Percentiles rank a stretch among this genome's conserved stretches.
Conservation (phyloP, 2,113 vertebrate genomes). For the Peromyscus polionotus region DNA sequence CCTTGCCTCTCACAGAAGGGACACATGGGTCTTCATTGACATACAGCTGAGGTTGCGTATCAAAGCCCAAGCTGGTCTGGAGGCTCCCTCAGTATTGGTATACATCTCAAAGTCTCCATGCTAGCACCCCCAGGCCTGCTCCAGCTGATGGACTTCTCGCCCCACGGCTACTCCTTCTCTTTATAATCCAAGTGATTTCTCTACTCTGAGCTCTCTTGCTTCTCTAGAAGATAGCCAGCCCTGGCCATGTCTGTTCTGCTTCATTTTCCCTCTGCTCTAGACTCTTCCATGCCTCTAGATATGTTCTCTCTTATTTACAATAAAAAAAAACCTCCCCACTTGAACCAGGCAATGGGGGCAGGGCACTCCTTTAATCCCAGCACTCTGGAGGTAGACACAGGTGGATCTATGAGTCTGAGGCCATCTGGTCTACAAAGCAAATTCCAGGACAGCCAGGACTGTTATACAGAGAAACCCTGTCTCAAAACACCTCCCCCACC, state of each 20-base stretch:
- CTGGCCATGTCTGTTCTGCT: background rate
- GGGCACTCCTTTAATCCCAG: no score
- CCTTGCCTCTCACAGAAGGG: no score
- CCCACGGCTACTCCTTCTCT: background rate
- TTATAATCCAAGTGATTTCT: background rate
- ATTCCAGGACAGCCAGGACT: no score
- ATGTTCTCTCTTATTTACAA: background rate
- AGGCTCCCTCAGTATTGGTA: no score
- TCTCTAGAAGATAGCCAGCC: no score
- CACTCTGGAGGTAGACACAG: no score
- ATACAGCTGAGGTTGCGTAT: no score
- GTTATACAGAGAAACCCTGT: background rate
- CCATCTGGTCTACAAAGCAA: background rate
- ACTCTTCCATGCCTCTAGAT: background rate
- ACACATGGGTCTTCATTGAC: no score
- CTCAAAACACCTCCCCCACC: background rate
- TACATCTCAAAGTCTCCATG: no score
- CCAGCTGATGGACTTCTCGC: background rate
- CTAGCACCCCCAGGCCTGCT: background rate
- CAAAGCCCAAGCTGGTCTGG: no score
- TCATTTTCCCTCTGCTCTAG: background rate
- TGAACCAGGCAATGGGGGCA: accelerated
- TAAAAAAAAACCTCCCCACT: background rate
- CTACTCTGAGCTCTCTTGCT: background rate
- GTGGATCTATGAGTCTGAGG: background rate